These are phyloP conservation scores for Pristionchus fissidentatus DNA, from an alignment of 2,888 invertebrate genomes.

Conservation along the genomic window DNA sequence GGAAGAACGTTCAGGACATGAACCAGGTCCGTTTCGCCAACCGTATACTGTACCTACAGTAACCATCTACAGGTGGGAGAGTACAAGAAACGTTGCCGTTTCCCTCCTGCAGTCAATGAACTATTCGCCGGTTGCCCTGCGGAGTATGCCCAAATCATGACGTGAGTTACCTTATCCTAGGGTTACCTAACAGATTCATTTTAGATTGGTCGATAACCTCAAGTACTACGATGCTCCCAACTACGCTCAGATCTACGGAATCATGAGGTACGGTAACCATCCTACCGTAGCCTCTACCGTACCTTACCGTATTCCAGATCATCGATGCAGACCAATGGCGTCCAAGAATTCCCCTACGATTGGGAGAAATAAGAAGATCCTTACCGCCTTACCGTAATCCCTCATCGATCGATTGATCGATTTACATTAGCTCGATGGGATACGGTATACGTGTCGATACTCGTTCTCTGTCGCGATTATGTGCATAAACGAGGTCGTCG, in stretches of 20 bases:
- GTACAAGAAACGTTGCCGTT: conserved; percentile 59
- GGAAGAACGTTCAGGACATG: conserved; percentile 66
- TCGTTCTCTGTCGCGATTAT: too few relatives aligned
- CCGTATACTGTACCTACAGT: neutral
- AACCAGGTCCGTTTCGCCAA: conserved; percentile 50
- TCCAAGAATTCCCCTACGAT: conserved; percentile 64
- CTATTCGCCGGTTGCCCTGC: conserved; percentile 59
- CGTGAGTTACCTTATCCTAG: conserved; percentile 1
- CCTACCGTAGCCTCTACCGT: conserved; percentile 22
- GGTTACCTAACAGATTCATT: neutral
- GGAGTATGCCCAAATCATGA: conserved; percentile 53
- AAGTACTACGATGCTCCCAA: conserved; percentile 64
- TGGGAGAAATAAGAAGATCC: conserved; percentile 53
- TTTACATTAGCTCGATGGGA: neutral
- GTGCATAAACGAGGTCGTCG: conserved; percentile 4
- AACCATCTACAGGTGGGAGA: conserved; percentile 56
- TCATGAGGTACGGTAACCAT: conserved; percentile 26
- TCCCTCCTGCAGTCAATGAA: conserved; percentile 54
- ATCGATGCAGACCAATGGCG: conserved; percentile 55
- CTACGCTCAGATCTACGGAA: conserved; percentile 55
- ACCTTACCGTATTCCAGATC: conserved; percentile 53
- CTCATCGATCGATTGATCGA: too few relatives aligned
- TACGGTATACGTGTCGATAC: neutral
- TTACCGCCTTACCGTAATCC: neutral
- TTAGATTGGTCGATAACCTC: conserved; percentile 56